Conservation (phyloP, 2,113 vertebrate genomes). For the Sisor rabdophorus region DNA sequence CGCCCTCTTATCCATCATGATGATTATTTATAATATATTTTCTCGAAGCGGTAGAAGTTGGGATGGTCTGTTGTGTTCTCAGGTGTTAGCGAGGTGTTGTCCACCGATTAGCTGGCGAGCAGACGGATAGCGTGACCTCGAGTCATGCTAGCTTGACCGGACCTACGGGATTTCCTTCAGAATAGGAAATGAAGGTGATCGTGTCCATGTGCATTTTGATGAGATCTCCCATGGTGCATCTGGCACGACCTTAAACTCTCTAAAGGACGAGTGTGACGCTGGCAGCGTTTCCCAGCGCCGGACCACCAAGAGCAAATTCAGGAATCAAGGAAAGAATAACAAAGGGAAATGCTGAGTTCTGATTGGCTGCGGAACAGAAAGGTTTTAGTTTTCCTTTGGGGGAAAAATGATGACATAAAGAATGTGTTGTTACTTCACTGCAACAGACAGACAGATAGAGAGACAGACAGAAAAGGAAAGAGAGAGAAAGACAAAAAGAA, state of each 20-base stretch:
- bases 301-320: constrained; percentile 19
- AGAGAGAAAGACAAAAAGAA: neutral
- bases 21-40: no score
- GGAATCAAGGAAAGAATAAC: neutral
- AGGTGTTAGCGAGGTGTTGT: neutral
- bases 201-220: constrained; percentile 52
- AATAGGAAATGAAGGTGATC: constrained; percentile 57
- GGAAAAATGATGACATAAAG: no score
- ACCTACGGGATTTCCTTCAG: constrained; percentile 35
- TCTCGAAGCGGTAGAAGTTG: no score
- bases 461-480: neutral
- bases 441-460: no score
- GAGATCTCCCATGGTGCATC: constrained; percentile 52
- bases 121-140: constrained; percentile 13
- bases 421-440: no score
- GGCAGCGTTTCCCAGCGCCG: constrained; percentile 40
- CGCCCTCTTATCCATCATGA: no score
- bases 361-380: neutral
- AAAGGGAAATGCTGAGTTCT: neutral
- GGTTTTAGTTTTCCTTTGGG: neutral
- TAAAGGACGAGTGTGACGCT: constrained; percentile 46
- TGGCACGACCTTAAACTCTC: constrained; percentile 53
- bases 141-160: constrained; percentile 24
- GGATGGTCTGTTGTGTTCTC: no score
- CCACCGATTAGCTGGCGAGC: neutral